Evolutionary conservation across 1,140 invertebrate species (phyloP).

Genomic region (Drosophila leontia): DNA sequence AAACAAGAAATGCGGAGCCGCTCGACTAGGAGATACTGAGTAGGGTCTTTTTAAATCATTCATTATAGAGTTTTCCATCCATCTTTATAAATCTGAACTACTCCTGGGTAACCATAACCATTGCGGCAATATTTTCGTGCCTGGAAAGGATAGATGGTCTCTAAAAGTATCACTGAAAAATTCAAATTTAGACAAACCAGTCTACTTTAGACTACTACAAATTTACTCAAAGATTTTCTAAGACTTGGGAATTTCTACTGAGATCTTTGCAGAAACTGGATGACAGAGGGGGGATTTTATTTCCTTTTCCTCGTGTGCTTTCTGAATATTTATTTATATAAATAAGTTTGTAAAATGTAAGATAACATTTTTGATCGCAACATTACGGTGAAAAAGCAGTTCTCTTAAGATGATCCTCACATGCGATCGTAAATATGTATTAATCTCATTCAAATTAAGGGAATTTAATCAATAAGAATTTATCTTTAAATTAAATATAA

Average conservation of each 20-base stretch:
- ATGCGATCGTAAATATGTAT: background rate
- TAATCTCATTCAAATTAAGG: background rate
- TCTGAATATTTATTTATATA: background rate
- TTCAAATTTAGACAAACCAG: background rate
- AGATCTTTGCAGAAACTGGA: too few relatives aligned
- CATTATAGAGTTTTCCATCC: background rate
- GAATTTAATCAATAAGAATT: background rate
- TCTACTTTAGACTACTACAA: too few relatives aligned
- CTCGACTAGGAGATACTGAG: slow-evolving; percentile 2
- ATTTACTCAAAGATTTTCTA: too few relatives aligned
- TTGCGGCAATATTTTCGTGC: background rate
- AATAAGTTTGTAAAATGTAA: background rate
- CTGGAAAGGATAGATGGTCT: background rate
- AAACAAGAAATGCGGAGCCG: background rate
- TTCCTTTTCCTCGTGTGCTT: too few relatives aligned
- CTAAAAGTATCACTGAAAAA: background rate
- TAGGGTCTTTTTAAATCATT: background rate
- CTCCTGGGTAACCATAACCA: background rate
- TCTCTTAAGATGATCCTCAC: background rate
- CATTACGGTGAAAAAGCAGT: background rate
- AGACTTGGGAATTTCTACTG: too few relatives aligned
- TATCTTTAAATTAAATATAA: background rate
- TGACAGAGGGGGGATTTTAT: too few relatives aligned
- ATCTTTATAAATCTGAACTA: background rate
- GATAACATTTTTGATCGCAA: too few relatives aligned